Percentiles rank a stretch among this genome's conserved stretches.
These are phyloP conservation scores for Melanotaenia pygmaea DNA, from an alignment of 2,797 vertebrate genomes.

Conservation along the genomic window DNA sequence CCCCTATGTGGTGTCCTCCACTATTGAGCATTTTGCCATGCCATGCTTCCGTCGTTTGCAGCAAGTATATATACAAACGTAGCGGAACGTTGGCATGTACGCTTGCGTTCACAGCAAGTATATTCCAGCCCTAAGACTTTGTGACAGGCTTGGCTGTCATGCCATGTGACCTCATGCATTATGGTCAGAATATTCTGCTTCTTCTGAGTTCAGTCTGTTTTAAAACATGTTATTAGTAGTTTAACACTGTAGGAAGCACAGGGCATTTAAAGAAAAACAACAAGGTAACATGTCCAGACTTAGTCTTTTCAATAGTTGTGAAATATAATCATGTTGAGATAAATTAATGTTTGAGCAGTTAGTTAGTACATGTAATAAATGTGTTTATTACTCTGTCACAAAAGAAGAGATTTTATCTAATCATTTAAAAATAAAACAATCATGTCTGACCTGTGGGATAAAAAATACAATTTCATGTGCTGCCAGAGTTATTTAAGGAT, in stretches of 20 bases:
- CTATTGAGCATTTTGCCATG: too few species aligned
- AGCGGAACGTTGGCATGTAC: too few species aligned
- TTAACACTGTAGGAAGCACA: not conserved
- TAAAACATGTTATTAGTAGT: not conserved
- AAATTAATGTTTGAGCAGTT: not conserved
- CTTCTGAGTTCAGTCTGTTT: not conserved
- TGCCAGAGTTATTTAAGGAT: not conserved
- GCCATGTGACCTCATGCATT: not conserved
- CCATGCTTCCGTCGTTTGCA: too few species aligned
- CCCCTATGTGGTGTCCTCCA: too few species aligned
- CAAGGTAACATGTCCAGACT: conserved; percentile 2
- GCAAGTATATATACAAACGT: too few species aligned
- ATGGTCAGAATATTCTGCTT: not conserved
- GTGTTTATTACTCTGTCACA: too few species aligned
- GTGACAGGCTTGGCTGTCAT: not conserved
- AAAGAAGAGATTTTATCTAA: not conserved
- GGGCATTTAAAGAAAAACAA: not conserved
- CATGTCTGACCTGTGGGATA: not conserved
- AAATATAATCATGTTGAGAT: not conserved
- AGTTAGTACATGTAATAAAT: not conserved
- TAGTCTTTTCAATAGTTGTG: too few species aligned
- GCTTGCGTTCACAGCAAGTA: too few species aligned
- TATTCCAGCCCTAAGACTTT: too few species aligned
- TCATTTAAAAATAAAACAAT: not conserved
- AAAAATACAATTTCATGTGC: not conserved